Base-by-base conservation (phyloP, 2,888 invertebrate genomes). In the Tetrapedia diversipes region DNA sequence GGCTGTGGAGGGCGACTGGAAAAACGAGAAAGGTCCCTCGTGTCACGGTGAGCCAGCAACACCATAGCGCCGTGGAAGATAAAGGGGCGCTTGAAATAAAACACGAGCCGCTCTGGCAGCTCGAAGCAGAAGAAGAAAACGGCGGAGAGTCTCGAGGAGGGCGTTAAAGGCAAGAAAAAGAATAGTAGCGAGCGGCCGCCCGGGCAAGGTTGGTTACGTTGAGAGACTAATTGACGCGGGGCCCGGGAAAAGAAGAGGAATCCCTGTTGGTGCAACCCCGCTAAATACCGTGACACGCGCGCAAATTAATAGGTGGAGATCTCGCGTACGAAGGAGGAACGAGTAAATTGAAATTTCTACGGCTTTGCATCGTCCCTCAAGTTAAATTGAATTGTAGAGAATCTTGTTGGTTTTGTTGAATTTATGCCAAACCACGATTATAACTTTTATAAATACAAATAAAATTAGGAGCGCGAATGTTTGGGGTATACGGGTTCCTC, bases 201-300 rank as follows among this genome's bases (percentile, higher is more conserved):
- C 41, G 76, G 73, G 51, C n/a, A 27, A 53, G 47, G 51, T 63
- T 45, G 61, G 60, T 56, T 77, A 81, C 82, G 79, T 79, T 81
- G 84, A 87, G 84, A 86, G 86, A 88, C 89, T 89, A 89, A 90
- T 90, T 90, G 90, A 89, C 86, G 86, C 80, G 70, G 75, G 75
- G 60, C 69, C 56, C 54, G 63, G 75, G 66, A 75, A 81, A 82
- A 61, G 81, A 72, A 72, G 79, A 74, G 67, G 74, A 77, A 76
- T 24, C 54, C 59, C 75, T 71, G 74, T 60, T 72, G 73, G 84
- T 59, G 63, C 73, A 66, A 63, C 82, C 82, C 79, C 72, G 79
- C 56, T 84, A 83, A 83, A 83, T 82, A 74, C 78, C 85, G 71
- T 78, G 85, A 80, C 83, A 82, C 83, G 85, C 63, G 83, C 77